Conservation (phyloP, 2,113 vertebrate genomes). For the Merops nubicus region DNA sequence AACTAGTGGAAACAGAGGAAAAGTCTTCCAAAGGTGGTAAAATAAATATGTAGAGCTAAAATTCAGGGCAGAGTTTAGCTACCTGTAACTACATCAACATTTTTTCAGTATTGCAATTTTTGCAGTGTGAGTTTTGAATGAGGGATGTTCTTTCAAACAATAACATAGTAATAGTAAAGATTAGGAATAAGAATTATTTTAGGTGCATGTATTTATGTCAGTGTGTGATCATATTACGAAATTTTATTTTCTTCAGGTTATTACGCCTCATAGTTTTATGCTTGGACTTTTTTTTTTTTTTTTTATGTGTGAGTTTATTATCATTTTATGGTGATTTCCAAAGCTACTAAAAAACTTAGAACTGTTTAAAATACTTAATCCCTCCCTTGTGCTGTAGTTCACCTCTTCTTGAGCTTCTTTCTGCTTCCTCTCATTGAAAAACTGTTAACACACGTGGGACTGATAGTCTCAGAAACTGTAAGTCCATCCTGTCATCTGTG, state of each 20-base stretch:
- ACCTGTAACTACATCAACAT: accelerated
- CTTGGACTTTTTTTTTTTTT: not conserved
- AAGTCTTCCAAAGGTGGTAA: not conserved
- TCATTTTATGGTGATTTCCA: not conserved
- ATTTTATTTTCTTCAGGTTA: not conserved
- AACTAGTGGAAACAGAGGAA: not conserved
- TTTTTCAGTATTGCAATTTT: not conserved
- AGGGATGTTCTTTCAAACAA: not conserved
- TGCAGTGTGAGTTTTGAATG: not conserved
- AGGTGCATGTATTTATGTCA: not conserved
- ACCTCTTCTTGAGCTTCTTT: not conserved
- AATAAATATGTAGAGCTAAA: not conserved
- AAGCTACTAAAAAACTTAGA: not conserved
- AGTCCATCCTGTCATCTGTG: not conserved
- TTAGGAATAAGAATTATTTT: not conserved
- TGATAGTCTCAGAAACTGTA: not conserved
- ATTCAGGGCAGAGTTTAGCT: not conserved
- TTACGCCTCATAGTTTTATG: not conserved
- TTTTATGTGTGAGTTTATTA: not conserved
- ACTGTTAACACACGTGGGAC: not conserved
- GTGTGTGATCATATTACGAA: not conserved
- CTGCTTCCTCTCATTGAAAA: not conserved
- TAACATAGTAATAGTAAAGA: not conserved
- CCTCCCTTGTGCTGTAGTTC: not conserved
- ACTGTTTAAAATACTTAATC: not conserved